Conservation (phyloP, 1,140 invertebrate species). For the Dysdera silvatica region DNA sequence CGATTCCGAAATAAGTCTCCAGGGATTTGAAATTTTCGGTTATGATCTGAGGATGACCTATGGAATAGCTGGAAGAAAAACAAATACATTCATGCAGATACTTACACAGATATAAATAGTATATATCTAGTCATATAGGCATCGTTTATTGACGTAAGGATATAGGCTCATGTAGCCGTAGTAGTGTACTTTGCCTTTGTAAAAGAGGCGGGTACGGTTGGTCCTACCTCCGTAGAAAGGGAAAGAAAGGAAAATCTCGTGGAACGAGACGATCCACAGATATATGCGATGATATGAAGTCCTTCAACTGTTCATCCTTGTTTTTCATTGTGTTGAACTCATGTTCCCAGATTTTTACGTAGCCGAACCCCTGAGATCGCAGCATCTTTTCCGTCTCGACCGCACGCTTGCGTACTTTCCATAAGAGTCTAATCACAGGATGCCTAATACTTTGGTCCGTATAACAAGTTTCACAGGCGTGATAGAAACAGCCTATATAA, state of each 20-base stretch:
- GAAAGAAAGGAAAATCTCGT: too few species aligned
- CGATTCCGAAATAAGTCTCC: not conserved
- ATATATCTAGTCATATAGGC: not conserved
- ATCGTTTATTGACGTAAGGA: constrained; percentile 9
- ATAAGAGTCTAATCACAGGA: not conserved
- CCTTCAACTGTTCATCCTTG: not conserved
- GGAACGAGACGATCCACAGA: not conserved
- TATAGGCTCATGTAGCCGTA: not conserved
- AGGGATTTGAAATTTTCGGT: not conserved
- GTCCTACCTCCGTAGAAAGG: not conserved
- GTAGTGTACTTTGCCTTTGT: not conserved
- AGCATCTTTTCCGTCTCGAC: not conserved
- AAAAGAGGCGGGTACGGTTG: not conserved
- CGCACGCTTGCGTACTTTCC: not conserved
- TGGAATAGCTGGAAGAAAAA: not conserved
- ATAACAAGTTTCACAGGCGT: not conserved
- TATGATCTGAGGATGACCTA: not conserved
- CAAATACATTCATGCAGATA: not conserved
- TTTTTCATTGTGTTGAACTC: not conserved
- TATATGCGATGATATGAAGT: not conserved
- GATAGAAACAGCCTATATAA: not conserved
- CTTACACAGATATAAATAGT: not conserved
- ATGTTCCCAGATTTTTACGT: not conserved
- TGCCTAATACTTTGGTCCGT: not conserved
- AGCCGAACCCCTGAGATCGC: not conserved